Conservation (phyloP, 2,113 vertebrate genomes). For the Tetraodon nigroviridis region DNA sequence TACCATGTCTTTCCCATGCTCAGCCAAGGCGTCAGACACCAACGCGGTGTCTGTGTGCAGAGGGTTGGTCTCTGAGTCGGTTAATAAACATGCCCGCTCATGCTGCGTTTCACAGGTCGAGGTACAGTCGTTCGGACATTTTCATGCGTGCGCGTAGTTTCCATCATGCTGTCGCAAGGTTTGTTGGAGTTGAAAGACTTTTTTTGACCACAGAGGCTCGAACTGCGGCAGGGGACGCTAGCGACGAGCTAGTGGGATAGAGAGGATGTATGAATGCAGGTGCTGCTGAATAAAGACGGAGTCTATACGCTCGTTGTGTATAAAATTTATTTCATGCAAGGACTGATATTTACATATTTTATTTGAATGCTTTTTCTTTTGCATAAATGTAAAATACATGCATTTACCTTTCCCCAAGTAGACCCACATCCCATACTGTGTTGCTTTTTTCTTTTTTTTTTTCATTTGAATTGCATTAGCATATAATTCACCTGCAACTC, state of each 20-base stretch:
- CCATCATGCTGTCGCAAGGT: constrained; percentile 62
- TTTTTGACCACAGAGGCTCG: constrained; percentile 18
- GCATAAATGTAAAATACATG: constrained; percentile 97
- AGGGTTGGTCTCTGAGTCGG: constrained; percentile 45
- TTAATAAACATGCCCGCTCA: constrained; percentile 71
- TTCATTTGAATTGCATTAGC: constrained; percentile 77
- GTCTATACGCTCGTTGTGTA: constrained; percentile 78
- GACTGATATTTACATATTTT: constrained; percentile 79
- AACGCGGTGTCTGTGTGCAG: constrained; percentile 48
- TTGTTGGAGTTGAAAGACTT: no score
- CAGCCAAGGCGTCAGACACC: constrained; percentile 60
- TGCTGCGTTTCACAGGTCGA: constrained; percentile 52
- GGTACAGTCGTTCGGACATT: constrained; percentile 52
- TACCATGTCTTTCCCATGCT: constrained; percentile 73
- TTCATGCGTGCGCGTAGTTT: constrained; percentile 62
- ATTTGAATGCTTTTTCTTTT: constrained; percentile 79
- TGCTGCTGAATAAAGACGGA: constrained; percentile 75
- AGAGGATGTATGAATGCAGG: constrained; percentile 64
- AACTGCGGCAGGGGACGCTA: constrained; percentile 40
- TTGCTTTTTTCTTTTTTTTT: constrained; percentile 68
- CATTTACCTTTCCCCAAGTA: constrained; percentile 88
- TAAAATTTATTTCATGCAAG: constrained; percentile 99
- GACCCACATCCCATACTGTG: constrained; percentile 77
- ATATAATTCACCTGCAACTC: constrained; percentile 64
- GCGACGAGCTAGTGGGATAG: constrained; percentile 41